phyloP scores from a whole-genome alignment of 2,797 vertebrate species.

The Microchirus variegatus region DNA sequence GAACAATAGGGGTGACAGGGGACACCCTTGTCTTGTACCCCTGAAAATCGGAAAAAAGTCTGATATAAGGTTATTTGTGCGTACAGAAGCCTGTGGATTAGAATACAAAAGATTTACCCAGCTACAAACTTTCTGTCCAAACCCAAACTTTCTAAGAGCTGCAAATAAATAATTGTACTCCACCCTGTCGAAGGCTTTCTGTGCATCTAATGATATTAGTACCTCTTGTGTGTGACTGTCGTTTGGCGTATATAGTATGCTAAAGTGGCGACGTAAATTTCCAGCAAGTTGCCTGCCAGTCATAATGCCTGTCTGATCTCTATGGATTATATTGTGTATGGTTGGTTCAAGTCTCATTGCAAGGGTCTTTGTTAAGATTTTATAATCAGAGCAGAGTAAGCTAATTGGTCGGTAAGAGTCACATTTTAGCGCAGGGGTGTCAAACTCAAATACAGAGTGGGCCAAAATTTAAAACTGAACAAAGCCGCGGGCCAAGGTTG shows the following conservation, averaged over 20 bases:
- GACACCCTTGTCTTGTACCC: neutral
- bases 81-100: neutral
- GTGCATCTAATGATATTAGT: neutral
- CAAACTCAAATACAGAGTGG: too few species aligned
- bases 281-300: neutral
- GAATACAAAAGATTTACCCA: neutral
- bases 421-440: neutral
- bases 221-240: neutral
- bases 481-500: too few species aligned
- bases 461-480: too few species aligned
- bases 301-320: neutral
- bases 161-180: neutral
- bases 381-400: neutral
- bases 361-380: neutral
- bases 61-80: neutral
- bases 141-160: neutral
- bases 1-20: neutral
- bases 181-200: too few species aligned
- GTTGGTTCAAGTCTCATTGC: neutral
- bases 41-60: neutral
- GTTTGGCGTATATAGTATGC: neutral
- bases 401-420: neutral
- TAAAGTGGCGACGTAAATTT: too few species aligned
- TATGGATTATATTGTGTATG: neutral
- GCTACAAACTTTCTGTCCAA: neutral